Percentiles rank a stretch among this genome's conserved stretches.
Conservation (phyloP, 2,113 vertebrate genomes). For the Xenopus laevis region DNA sequence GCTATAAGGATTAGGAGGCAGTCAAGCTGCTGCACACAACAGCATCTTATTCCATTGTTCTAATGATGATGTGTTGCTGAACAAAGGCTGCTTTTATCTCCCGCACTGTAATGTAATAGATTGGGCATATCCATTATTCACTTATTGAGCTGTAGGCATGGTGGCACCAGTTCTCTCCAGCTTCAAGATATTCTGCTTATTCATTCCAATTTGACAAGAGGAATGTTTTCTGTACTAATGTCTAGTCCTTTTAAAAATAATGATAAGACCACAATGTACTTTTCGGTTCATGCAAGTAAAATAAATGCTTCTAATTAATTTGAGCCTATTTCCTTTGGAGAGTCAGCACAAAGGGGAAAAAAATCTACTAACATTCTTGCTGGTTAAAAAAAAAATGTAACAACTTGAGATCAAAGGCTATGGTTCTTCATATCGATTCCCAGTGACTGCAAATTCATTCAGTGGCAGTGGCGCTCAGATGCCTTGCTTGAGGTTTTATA, state of each 20-base stretch:
- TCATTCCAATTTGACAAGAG: slow-evolving; percentile 30
- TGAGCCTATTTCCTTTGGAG: slow-evolving; percentile 13
- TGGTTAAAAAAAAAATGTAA: slow-evolving; percentile 12
- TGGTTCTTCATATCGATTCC: slow-evolving; percentile 42
- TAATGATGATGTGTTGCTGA: slow-evolving; percentile 43
- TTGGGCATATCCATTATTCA: slow-evolving; percentile 31
- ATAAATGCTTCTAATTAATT: slow-evolving; percentile 44
- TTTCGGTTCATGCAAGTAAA: slow-evolving; percentile 22
- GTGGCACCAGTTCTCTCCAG: slow-evolving; percentile 29
- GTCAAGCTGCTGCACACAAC: background rate
- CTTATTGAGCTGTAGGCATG: slow-evolving; percentile 12
- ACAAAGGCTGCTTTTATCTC: slow-evolving; percentile 41
- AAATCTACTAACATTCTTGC: slow-evolving; percentile 27
- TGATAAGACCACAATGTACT: slow-evolving; percentile 6
- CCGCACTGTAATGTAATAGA: slow-evolving; percentile 23
- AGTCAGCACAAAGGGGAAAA: slow-evolving; percentile 33
- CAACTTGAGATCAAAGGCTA: slow-evolving; percentile 32
- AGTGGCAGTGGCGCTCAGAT: background rate
- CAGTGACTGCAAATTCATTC: slow-evolving; percentile 5
- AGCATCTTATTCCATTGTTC: slow-evolving; percentile 33
- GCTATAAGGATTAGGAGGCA: slow-evolving; percentile 31
- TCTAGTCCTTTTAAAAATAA: slow-evolving; percentile 17
- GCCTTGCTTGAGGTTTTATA: slow-evolving; percentile 39
- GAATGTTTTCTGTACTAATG: slow-evolving; percentile 23
- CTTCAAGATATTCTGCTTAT: slow-evolving; percentile 4